Evolutionary conservation across 2,888 invertebrate genomes (phyloP).

Genomic region (Synanthedon andrenaeformis): DNA sequence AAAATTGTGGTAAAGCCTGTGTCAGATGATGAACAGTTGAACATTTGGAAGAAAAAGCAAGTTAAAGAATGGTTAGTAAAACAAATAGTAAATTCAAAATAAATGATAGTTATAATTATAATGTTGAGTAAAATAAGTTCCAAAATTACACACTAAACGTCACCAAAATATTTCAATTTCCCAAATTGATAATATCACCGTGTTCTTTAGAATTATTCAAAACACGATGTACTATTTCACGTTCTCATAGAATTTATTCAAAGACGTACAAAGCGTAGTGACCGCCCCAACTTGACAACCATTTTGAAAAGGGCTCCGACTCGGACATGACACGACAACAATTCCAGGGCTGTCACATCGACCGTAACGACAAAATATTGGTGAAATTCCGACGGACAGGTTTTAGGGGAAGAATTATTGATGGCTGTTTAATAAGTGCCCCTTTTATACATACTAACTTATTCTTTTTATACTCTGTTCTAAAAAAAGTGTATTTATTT

Average conservation of each 20-base stretch:
- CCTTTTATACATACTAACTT: too few relatives aligned
- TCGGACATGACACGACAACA: constrained; percentile 47
- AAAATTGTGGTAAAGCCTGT: too few relatives aligned
- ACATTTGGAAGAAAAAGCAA: too few relatives aligned
- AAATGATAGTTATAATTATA: too few relatives aligned
- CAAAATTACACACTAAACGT: neutral
- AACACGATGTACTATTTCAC: neutral
- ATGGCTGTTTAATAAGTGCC: constrained; percentile 27
- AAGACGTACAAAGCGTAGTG: constrained; percentile 42
- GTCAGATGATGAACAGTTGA: too few relatives aligned
- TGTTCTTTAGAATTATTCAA: neutral
- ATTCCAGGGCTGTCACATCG: constrained; percentile 43
- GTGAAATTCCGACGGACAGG: constrained; percentile 25
- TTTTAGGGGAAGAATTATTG: constrained; percentile 23
- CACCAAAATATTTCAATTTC: neutral
- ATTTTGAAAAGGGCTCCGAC: constrained; percentile 54
- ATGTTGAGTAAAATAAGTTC: too few relatives aligned
- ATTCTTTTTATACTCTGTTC: too few relatives aligned
- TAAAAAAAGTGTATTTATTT: too few relatives aligned
- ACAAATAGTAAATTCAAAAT: too few relatives aligned
- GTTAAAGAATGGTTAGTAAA: too few relatives aligned
- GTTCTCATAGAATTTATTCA: neutral
- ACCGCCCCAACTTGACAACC: constrained; percentile 39
- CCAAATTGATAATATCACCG: neutral
- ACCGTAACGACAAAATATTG: constrained; percentile 29